Base-by-base conservation (phyloP, 1,140 invertebrate species). In the Drosophila sproati region DNA sequence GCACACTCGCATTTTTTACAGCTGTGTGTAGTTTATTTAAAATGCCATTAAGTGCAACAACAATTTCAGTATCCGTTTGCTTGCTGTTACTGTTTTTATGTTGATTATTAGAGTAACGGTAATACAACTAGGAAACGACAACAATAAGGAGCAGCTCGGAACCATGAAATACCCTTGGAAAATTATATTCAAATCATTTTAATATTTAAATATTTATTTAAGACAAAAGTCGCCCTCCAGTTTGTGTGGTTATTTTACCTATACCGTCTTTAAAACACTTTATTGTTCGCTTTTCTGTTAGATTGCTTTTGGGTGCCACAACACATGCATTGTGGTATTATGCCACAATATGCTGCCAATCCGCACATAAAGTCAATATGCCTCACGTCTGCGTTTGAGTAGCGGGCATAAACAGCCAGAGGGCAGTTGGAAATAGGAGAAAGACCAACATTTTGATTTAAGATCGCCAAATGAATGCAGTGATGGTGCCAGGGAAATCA, bases 21-120 rank as follows among this genome's bases (percentile, higher is more conserved):
- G 66, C 56, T 63, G 68, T 56, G 76, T 82, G 82, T 87, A 86
- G 83, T 88, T 88, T 87, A 88, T 87, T 87, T 87, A 89, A 87
- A 87, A 88, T 83, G 80, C 76, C 73, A 87, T 87, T 83, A 83
- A 80, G 82, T 56, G 80, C 72, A 71, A 88, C 3, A 86, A 82
- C 79, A 88, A 82, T 87, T 87, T 87, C 72, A 64, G 72, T 62
- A 69, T 67, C 50, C 63, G 66, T 68, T 78, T 64, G 56, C 10
- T 61, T 60, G 59, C 48, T 66, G 39, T 77, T 63, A 37, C 61
- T 78, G 59, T 68, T 66, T 63, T 83, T 73, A 63, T 73, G 64
- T 80, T 73, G 82, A 78, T 81, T 85, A 81, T 86, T 80, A 70
- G 77, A 50, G 68, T 37, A 59, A 48, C 52, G 67, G 67, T 59